These are phyloP conservation scores for Aleiodes alternator DNA, from an alignment of 2,888 invertebrate genomes.

Conservation along the genomic window DNA sequence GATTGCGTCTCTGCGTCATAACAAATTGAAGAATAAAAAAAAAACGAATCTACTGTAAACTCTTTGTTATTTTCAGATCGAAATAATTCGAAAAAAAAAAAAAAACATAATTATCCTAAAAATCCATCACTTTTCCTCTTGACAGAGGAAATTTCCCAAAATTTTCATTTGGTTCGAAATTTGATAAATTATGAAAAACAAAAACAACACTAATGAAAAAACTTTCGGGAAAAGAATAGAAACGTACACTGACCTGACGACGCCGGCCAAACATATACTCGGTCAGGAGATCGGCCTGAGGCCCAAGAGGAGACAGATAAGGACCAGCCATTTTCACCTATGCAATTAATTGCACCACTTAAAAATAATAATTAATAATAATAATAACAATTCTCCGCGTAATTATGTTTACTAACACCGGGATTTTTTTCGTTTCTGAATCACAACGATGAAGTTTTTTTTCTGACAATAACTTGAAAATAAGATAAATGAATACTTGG, in stretches of 20 bases:
- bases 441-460: too few relatives aligned
- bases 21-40: slow-evolving; percentile 46
- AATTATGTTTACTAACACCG: too few relatives aligned
- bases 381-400: slow-evolving; percentile 11
- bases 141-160: too few relatives aligned
- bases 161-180: neutral
- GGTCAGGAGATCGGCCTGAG: slow-evolving; percentile 90
- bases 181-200: neutral
- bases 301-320: slow-evolving; percentile 85
- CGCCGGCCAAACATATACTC: slow-evolving; percentile 95
- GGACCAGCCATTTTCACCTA: slow-evolving; percentile 86
- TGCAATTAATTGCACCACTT: slow-evolving; percentile 10
- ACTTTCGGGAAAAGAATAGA: slow-evolving; percentile 52
- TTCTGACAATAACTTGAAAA: too few relatives aligned
- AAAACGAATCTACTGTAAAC: slow-evolving; percentile 24
- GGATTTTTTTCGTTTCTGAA: too few relatives aligned
- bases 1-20: slow-evolving; percentile 85
- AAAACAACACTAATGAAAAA: slow-evolving; percentile 1
- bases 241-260: slow-evolving; percentile 79
- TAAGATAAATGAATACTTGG: neutral
- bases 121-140: too few relatives aligned
- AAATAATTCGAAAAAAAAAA: neutral
- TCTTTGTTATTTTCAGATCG: neutral
- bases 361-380: neutral
- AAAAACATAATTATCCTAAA: neutral